A percentile compares a stretch with the other conserved stretches of the same genome.
phyloP scores from a whole-genome alignment of 2,797 vertebrate species.

The Paratrypauchen microcephalus region DNA sequence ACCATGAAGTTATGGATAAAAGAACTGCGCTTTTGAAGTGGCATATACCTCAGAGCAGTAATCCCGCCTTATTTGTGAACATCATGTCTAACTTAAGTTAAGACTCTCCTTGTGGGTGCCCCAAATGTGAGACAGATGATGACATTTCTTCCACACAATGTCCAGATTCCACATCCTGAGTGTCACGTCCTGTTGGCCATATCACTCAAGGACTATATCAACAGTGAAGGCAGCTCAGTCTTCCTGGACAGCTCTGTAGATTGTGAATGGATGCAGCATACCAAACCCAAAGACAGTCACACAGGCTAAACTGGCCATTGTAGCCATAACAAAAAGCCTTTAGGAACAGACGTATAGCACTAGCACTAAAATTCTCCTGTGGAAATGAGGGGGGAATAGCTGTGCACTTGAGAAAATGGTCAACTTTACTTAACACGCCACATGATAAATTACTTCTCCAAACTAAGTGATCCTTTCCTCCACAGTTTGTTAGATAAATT shows the following conservation, averaged over 20 bases:
- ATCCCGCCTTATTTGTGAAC: not conserved
- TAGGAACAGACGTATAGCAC: conserved; percentile 63
- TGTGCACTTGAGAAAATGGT: conserved; percentile 64
- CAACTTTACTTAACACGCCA: conserved; percentile 59
- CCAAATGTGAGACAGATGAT: conserved; percentile 41
- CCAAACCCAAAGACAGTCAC: conserved; percentile 74
- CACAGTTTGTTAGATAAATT: conserved; percentile 24
- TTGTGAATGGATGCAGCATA: conserved; percentile 62
- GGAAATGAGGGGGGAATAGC: conserved; percentile 53
- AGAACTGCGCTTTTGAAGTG: not conserved
- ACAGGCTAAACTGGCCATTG: conserved; percentile 62
- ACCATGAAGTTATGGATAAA: not conserved
- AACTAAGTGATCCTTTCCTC: conserved; percentile 46
- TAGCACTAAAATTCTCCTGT: conserved; percentile 60
- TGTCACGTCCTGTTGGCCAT: conserved; percentile 57
- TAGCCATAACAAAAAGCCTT: conserved; percentile 75
- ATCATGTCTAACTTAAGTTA: conserved; percentile 8
- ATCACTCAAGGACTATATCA: conserved; percentile 59
- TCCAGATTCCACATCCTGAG: conserved; percentile 67
- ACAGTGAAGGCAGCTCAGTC: conserved; percentile 58
- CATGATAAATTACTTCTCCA: conserved; percentile 53
- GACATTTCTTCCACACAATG: conserved; percentile 51
- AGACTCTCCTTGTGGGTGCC: conserved; percentile 17
- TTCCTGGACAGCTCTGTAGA: conserved; percentile 51
- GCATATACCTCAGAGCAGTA: conserved; percentile 22